Evolutionary conservation across 2,888 invertebrate species (phyloP).

Genomic region (Melinaea menophilus): DNA sequence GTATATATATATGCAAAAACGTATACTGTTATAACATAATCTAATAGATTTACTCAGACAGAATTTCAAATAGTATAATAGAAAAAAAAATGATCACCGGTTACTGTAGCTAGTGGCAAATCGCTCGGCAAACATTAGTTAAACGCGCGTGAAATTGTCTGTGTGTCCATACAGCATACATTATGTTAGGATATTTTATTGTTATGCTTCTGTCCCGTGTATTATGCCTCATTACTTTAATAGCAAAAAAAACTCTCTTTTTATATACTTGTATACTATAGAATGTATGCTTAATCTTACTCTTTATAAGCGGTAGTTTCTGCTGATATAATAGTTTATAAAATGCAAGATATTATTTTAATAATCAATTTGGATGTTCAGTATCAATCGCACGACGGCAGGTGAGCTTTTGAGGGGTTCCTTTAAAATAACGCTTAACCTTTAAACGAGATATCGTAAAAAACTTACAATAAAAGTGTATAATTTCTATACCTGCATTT

Average conservation of each 20-base stretch:
- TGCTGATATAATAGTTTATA: too few species aligned
- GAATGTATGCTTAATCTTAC: too few species aligned
- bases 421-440: slow-evolving; percentile 23
- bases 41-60: not conserved
- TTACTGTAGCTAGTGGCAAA: slow-evolving; percentile 52
- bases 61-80: slow-evolving; percentile 14
- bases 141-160: slow-evolving; percentile 71
- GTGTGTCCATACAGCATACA: slow-evolving; percentile 53
- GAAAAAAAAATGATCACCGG: slow-evolving; percentile 34
- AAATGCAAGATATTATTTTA: not conserved
- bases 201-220: slow-evolving; percentile 19
- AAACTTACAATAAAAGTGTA: slow-evolving; percentile 37
- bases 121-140: slow-evolving; percentile 69
- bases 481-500: slow-evolving; percentile 58
- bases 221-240: slow-evolving; percentile 7
- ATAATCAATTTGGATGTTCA: not conserved
- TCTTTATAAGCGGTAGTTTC: too few species aligned
- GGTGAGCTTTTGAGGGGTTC: slow-evolving; percentile 12
- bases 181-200: slow-evolving; percentile 44
- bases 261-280: too few species aligned
- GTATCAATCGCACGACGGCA: not conserved
- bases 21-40: not conserved
- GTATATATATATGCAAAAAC: too few species aligned
- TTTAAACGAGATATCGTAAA: slow-evolving; percentile 27
- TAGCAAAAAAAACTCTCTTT: not conserved